Base-by-base conservation (phyloP, 2,888 invertebrate species). In the Rotaria socialis region DNA sequence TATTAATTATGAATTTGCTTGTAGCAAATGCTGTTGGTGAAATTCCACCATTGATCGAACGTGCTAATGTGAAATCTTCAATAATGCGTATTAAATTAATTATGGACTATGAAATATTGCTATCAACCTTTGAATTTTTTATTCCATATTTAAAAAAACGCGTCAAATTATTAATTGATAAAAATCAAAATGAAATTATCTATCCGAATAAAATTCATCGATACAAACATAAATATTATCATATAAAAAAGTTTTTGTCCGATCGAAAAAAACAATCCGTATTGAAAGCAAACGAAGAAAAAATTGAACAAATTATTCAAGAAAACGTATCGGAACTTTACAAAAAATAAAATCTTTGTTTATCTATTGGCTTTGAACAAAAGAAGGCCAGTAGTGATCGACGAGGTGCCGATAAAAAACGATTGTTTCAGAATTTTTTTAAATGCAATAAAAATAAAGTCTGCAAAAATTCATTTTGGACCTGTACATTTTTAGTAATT, bases 1-100 rank as follows among this genome's bases (percentile, higher is more conserved):
- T 75, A 22, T 47, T 75, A 75, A 75, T 47, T 11, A 75, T 75
- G 75, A 75, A 75, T 75, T 75, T 75, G 43, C 75, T 75, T 19
- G 43, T 75, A 27, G 75, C 75, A 19, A 41, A 47, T 75, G 75
- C 75, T 47, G 75, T 75, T 8, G 75, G 75, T 24, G 75, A 75
- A 47, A 47, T 75, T 41, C 75, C 75, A 24, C 75, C 75, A 47
- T 75, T 75, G 16, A 24, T 75, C 16, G 75, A 75, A 75, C 75
- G 43, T 43, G 75, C 75, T 10, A 41, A 47, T 43, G 47, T n/a
- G 2, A 75, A 47, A 75, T n/a, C 43, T 75, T 75, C 43, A 7
- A 75, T 75, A 22, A 75, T 75, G 75, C 41, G 43, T 11, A 47
- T 75, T 11, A 75, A 75, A 75, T 47, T 75, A n/a, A 75, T 75